Evolutionary conservation across 1,140 invertebrate species (phyloP).

Genomic region (Ceratitis capitata): DNA sequence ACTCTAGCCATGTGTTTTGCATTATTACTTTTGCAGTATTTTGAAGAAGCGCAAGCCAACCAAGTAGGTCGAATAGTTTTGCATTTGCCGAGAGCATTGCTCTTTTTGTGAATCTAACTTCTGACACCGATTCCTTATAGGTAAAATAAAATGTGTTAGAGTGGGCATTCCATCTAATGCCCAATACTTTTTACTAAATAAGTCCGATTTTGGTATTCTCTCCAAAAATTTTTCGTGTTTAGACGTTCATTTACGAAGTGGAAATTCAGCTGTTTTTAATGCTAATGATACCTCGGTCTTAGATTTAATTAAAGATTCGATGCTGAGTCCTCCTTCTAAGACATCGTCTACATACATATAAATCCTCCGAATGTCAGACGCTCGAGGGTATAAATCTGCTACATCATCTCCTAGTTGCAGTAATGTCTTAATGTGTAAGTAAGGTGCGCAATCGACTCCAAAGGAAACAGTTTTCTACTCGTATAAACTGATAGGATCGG

Average conservation of each 20-base stretch:
- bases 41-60: no score
- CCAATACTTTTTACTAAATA: slow-evolving; percentile 13
- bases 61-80: no score
- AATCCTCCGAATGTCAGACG: background rate
- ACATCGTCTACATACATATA: slow-evolving; percentile 7
- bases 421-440: background rate
- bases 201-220: background rate
- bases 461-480: slow-evolving; percentile 18
- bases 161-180: slow-evolving; percentile 26
- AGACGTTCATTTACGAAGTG: slow-evolving; percentile 1
- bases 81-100: no score
- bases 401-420: background rate
- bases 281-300: no score
- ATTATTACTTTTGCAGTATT: no score
- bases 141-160: no score
- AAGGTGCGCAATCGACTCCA: slow-evolving; percentile 15
- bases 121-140: no score
- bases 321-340: background rate
- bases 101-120: background rate
- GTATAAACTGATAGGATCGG: no score
- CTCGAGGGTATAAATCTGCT: background rate
- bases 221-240: background rate
- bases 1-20: no score
- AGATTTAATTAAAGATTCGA: no score
- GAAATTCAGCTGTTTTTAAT: background rate